phyloP scores from a whole-genome alignment of 2,113 vertebrate species.

The Circaetus cinerascens region DNA sequence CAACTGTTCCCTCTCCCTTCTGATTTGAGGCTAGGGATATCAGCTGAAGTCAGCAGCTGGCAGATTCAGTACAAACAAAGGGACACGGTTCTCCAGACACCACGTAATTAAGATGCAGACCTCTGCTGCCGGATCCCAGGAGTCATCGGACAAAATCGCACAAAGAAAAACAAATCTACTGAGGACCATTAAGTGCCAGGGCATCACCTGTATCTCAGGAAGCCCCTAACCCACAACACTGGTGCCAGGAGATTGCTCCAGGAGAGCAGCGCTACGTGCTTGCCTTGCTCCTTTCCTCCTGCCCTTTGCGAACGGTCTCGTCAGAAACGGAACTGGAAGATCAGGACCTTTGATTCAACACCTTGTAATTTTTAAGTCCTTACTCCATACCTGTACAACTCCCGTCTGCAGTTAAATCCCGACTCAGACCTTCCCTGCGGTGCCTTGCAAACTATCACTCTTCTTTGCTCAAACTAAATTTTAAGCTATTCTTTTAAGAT shows the following conservation, averaged over 20 bases:
- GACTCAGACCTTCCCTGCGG: accelerated
- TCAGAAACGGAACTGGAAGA: background rate
- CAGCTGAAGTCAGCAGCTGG: background rate
- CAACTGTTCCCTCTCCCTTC: background rate
- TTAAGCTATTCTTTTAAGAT: too few relatives aligned
- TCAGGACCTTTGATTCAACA: too few relatives aligned
- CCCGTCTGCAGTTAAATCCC: accelerated
- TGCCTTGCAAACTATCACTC: background rate
- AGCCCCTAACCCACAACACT: accelerated
- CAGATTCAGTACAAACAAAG: background rate
- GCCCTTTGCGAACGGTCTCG: accelerated
- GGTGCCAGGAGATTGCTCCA: background rate
- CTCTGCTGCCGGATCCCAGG: background rate
- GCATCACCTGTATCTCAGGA: background rate
- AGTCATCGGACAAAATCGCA: background rate
- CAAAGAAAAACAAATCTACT: background rate
- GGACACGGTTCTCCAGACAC: background rate
- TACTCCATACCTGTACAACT: accelerated
- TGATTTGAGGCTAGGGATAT: background rate
- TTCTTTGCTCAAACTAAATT: background rate
- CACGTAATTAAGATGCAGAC: background rate
- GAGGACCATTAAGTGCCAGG: background rate
- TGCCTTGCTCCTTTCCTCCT: background rate
- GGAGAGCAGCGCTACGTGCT: background rate
- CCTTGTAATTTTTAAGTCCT: background rate